Evolutionary conservation across 2,888 invertebrate genomes (phyloP).

Genomic region (Limnephilus lunatus): DNA sequence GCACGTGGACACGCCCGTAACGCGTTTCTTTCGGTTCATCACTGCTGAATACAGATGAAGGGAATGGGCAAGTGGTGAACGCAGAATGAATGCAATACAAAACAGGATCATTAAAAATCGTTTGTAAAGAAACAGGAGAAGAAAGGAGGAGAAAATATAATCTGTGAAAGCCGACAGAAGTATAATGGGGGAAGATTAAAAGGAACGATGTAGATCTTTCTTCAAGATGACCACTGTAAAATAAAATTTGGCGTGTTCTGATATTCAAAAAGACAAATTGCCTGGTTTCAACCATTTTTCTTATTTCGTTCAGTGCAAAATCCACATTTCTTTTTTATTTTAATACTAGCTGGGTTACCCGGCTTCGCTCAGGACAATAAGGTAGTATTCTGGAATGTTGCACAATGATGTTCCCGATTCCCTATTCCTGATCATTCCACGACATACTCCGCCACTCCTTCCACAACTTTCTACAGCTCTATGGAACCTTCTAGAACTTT

Average conservation of each 20-base stretch:
- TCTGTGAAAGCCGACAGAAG: neutral
- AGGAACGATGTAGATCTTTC: neutral
- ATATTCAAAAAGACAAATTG: neutral
- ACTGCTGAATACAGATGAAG: neutral
- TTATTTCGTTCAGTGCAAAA: neutral
- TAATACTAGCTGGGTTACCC: too few relatives aligned
- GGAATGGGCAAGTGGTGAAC: neutral
- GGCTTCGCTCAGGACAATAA: too few relatives aligned
- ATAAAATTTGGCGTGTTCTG: neutral
- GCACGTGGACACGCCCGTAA: neutral
- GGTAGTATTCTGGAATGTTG: too few relatives aligned
- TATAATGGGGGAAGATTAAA: neutral
- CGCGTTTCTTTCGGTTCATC: neutral
- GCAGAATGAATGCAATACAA: neutral
- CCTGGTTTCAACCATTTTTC: neutral
- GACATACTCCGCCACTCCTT: too few relatives aligned
- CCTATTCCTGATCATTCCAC: too few relatives aligned
- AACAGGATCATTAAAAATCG: neutral
- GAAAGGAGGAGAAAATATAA: neutral
- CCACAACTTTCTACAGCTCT: too few relatives aligned
- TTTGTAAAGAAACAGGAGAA: neutral
- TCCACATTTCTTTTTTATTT: neutral
- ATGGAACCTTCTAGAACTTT: too few relatives aligned
- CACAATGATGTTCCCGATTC: too few relatives aligned
- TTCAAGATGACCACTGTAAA: neutral